Base-by-base conservation (phyloP, 1,140 invertebrate genomes). In the Magallana angulata region DNA sequence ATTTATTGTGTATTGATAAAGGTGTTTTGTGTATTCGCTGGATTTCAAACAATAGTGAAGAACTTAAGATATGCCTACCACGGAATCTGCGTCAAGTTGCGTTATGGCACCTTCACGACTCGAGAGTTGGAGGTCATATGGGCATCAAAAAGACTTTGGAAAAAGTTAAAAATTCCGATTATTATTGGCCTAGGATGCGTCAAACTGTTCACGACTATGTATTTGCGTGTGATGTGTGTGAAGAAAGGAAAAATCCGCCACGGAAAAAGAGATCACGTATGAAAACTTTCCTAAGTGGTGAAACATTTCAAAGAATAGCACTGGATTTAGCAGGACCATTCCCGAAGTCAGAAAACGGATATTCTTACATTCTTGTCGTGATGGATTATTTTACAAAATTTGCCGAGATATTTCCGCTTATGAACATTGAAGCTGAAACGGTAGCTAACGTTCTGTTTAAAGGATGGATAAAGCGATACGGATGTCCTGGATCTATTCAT, bases 71-170 rank as follows among this genome's bases (percentile, higher is more conserved):
- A 57, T 87, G 81, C 57, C 16, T 68, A 56, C 81, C 81, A 0
- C 24, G 36, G 56, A 16, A 12, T 6, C 11, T 83, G 7, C 58
- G 18, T 48, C n/a, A 64, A 36, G 59, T 68, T 14, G 82, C 60
- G 16, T 14, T 83, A 18, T 87, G 81, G 81, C 80, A 87, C 83
- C 14, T 87, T 18, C 86, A 87, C 30, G 86, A 87, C 68, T 71
- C 86, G 5, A 62, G 14, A 36, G 80, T 57, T 9, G 57, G 56
- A 9, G 82, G 82, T 8, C 59, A 82, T 83, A 83, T 82, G n/a
- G 81, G 81, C 30, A 64, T 36, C 16, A 83, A 59, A 11, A 76
- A 59, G 62, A 84, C 87, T 56, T 80, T 11, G 9, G 87, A 36
- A 60, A 87, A 85, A 60, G 82, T 81, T 5, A 84, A 48, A 14